These are phyloP conservation scores for Panagrolaimus sp. DNA, from an alignment of 1,140 invertebrate genomes.

Conservation along the genomic window DNA sequence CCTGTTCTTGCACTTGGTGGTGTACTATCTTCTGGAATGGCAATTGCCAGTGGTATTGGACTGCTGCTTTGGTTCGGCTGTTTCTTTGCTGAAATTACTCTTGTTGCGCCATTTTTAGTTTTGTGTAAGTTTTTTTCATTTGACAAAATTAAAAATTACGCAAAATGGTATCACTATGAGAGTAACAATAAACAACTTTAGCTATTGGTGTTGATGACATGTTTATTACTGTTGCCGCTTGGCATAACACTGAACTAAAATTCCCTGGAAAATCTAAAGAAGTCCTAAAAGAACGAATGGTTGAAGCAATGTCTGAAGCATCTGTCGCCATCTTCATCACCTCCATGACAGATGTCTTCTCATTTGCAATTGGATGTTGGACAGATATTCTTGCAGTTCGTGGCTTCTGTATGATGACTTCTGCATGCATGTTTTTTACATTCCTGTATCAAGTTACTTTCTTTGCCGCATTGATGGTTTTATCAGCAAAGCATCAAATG, in stretches of 20 bases:
- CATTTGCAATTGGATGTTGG: constrained; percentile 50
- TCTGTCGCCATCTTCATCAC: constrained; percentile 58
- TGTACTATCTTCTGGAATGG: constrained; percentile 81
- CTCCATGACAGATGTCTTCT: constrained; percentile 56
- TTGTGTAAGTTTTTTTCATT: constrained; percentile 69
- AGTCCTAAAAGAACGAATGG: constrained; percentile 52
- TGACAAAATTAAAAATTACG: constrained; percentile 8
- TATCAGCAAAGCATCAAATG: constrained; percentile 57
- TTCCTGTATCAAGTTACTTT: constrained; percentile 59
- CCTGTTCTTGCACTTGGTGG: constrained; percentile 60
- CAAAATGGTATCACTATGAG: too few species aligned
- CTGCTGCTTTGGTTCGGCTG: constrained; percentile 80
- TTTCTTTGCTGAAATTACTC: constrained; percentile 86
- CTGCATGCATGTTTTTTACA: constrained; percentile 57
- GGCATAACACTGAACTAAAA: constrained; percentile 56
- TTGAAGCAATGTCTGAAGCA: constrained; percentile 55
- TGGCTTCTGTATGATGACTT: constrained; percentile 58
- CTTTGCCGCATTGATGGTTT: constrained; percentile 59
- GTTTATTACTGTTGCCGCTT: constrained; percentile 62
- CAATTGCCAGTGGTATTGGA: constrained; percentile 81
- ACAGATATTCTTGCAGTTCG: constrained; percentile 57
- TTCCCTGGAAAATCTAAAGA: constrained; percentile 47
- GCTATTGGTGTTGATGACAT: constrained; percentile 64
- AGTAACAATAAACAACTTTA: constrained; percentile 43
- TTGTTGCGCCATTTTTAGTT: constrained; percentile 88